Evolutionary conservation across 2,888 invertebrate genomes (phyloP).

Genomic region (Zonitis immaculata): DNA sequence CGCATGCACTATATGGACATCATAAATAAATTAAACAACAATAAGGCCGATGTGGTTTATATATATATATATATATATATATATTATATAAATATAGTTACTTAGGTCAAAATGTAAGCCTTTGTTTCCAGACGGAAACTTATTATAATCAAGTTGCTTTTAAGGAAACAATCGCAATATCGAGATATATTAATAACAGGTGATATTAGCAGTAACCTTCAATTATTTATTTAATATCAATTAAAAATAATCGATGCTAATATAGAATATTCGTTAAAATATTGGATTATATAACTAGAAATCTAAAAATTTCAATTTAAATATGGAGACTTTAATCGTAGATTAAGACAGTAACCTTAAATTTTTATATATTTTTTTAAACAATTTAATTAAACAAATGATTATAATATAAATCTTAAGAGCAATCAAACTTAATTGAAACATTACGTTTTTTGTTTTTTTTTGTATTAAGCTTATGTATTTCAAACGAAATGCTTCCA

Average conservation of each 20-base stretch:
- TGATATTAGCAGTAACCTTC: neutral
- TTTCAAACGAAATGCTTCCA: constrained; percentile 1
- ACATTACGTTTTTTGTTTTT: neutral
- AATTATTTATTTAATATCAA: no score
- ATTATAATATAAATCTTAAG: no score
- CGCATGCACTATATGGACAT: neutral
- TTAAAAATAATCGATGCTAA: no score
- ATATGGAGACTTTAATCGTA: neutral
- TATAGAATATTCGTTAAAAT: no score
- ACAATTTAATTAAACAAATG: no score
- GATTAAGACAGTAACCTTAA: neutral
- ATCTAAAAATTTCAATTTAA: neutral
- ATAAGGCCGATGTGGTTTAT: neutral
- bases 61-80: no score
- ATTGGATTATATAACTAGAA: no score
- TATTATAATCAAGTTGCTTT: neutral
- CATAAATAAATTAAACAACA: constrained; percentile 4
- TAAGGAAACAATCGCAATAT: neutral
- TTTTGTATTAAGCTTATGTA: neutral
- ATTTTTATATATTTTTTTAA: no score
- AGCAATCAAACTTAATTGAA: no score
- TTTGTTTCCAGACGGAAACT: neutral
- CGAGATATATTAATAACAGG: neutral
- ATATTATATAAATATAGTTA: no score
- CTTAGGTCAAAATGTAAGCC: constrained; percentile 2